Base-by-base conservation (phyloP, 2,797 vertebrate genomes). In the Falco peregrinus region DNA sequence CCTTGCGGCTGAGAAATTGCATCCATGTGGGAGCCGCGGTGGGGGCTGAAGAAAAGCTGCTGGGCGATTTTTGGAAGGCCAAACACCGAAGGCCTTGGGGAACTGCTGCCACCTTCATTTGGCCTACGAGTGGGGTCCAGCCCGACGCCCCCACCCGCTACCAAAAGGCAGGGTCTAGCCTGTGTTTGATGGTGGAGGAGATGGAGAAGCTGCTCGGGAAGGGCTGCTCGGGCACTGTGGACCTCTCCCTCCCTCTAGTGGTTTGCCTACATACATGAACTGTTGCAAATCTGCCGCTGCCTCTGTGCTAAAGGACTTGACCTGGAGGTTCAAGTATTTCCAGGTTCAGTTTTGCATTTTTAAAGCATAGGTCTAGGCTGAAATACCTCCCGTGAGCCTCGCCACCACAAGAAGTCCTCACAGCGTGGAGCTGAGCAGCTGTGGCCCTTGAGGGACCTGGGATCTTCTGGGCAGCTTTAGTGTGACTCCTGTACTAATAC, bases 241-340 rank as follows among this genome's bases (percentile, higher is more conserved):
- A 84, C 91, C 96, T 96, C 93, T 97, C 87, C 90, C 96, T 93
- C 96, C 96, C 96, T 96, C 96, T 97, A 96, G 96, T 87, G 96
- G 96, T 69, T 95, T 91, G n/a, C 79, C 35, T 61, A 84, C 70
- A 15, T 12, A 87, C 4, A 65, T 51, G 60, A 79, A 17, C 24
- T n/a, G 21, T 31, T 75, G 43, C 35, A 29, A 47, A 63, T 59
- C 47, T 35, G 3, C 48, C 33, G 19, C 61, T 81, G 2, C 50
- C 20, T 69, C 54, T 73, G 24, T 13, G 47, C 54, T 63, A 11
- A 71, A 54, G 25, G 59, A 33, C 70, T 84, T 90, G 87, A 63
- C 63, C 61, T 1, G 1, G 22, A 41, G 39, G 39, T 50, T 86
- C 69, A 71, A 78, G 53, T 45, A 56, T 39, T 81, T 86, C 31